phyloP scores from a whole-genome alignment of 2,797 vertebrate species.

The Enoplosus armatus region DNA sequence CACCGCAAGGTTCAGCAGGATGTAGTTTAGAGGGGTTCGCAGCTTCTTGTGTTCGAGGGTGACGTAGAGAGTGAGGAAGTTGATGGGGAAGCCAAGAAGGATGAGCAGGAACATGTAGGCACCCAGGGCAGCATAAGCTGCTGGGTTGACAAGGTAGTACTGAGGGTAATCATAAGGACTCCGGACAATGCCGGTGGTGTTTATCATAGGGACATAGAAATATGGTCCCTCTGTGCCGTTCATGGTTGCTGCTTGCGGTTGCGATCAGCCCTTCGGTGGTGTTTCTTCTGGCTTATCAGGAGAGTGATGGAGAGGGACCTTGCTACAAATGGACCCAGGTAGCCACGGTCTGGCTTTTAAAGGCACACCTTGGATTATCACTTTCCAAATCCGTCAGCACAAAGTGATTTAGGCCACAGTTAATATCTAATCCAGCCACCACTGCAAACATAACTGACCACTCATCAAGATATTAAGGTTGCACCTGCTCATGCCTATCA shows the following conservation, averaged over 20 bases:
- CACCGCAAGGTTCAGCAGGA: conserved; percentile 95
- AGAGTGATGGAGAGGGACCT: conserved; percentile 74
- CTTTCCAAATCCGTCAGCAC: conserved; percentile 87
- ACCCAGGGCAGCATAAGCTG: conserved; percentile 89
- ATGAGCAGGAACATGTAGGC: conserved; percentile 98
- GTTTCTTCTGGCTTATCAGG: conserved; percentile 76
- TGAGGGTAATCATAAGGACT: conserved; percentile 96
- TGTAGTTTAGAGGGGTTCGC: conserved; percentile 96
- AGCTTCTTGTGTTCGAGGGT: conserved; percentile 99
- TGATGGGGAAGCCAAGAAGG: conserved; percentile 92
- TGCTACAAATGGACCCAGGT: conserved; percentile 77
- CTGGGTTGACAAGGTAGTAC: conserved; percentile 95
- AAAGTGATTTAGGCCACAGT: conserved; percentile 87
- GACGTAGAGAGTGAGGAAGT: conserved; percentile 96
- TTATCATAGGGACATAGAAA: conserved; percentile 95
- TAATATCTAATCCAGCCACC: conserved; percentile 88
- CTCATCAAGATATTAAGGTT: conserved; percentile 90
- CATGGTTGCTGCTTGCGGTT: conserved; percentile 89
- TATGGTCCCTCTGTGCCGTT: conserved; percentile 96
- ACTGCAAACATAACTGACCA: conserved; percentile 89
- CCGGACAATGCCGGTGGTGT: conserved; percentile 91
- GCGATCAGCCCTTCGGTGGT: conserved; percentile 89
- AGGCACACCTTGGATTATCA: conserved; percentile 84
- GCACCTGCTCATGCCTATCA: conserved; percentile 80
- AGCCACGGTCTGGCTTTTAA: conserved; percentile 80